Evolutionary conservation across 2,888 invertebrate genomes (phyloP).

Genomic region (Neoitamus cyanurus): DNA sequence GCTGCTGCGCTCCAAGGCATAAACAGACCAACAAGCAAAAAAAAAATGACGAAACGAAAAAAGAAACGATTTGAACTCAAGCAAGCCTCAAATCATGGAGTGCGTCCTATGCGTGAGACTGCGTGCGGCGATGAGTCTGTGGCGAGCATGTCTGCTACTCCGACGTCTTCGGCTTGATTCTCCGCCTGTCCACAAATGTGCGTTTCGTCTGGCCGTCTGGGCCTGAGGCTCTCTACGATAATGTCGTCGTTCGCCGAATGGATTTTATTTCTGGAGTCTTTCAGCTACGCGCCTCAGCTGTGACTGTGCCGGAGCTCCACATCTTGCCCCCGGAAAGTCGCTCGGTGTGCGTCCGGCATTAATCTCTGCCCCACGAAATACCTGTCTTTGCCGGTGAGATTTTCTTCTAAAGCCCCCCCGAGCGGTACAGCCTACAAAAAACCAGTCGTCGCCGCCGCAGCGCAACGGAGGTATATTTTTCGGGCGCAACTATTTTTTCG

Average conservation of each 20-base stretch:
- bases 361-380: background rate
- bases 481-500: background rate
- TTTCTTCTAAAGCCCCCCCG: background rate
- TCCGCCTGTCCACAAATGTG: background rate
- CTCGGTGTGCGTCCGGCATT: slow-evolving; percentile 6
- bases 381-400: slow-evolving; percentile 4
- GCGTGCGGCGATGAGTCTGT: background rate
- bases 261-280: slow-evolving; percentile 9
- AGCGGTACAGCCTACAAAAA: background rate
- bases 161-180: background rate
- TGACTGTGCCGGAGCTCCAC: background rate
- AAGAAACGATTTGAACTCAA: background rate
- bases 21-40: background rate
- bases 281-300: background rate
- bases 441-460: background rate
- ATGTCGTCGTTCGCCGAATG: background rate
- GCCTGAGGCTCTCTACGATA: background rate
- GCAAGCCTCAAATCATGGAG: background rate
- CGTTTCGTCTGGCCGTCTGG: slow-evolving; percentile 24
- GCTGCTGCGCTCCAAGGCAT: background rate
- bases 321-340: background rate
- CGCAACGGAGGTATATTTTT: background rate
- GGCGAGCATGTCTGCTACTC: background rate
- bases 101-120: background rate
- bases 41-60: background rate